Percentiles rank a stretch among this genome's conserved stretches.
Evolutionary conservation across 1,140 invertebrate species (phyloP).

Genomic region (Neodiprion lecontei): DNA sequence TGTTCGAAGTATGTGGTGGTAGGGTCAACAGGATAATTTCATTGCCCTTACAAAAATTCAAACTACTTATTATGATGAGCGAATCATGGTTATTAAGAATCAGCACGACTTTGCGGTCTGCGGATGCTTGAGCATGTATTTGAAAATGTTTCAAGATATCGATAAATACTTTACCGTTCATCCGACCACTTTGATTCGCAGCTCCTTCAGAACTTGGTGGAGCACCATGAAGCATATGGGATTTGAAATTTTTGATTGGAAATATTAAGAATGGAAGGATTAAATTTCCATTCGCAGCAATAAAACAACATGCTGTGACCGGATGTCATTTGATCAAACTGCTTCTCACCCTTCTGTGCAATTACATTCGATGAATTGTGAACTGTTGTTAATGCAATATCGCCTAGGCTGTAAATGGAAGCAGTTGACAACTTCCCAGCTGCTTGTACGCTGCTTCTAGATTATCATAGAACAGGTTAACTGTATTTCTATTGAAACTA

Average conservation of each 20-base stretch:
- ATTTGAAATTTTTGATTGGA: too few relatives aligned
- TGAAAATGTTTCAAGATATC: slow-evolving; percentile 55
- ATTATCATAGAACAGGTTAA: slow-evolving; percentile 46
- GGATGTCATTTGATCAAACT: too few relatives aligned
- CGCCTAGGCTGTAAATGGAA: slow-evolving; percentile 43
- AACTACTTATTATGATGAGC: slow-evolving; percentile 31
- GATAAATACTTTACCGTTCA: slow-evolving; percentile 49
- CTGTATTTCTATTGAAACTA: slow-evolving; percentile 51
- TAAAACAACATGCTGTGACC: too few relatives aligned
- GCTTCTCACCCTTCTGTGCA: too few relatives aligned
- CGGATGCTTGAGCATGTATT: slow-evolving; percentile 63
- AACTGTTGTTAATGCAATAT: slow-evolving; percentile 38
- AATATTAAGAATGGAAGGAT: too few relatives aligned
- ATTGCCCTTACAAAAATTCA: slow-evolving; percentile 43
- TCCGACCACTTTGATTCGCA: slow-evolving; percentile 54
- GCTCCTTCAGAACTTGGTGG: slow-evolving; percentile 44
- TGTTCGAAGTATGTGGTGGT: slow-evolving; percentile 49
- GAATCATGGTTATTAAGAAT: slow-evolving; percentile 56
- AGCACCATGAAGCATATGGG: too few relatives aligned
- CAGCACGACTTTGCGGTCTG: slow-evolving; percentile 37
- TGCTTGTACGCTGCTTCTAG: slow-evolving; percentile 37
- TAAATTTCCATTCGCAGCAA: too few relatives aligned
- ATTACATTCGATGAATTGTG: slow-evolving; percentile 7
- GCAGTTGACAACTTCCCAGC: slow-evolving; percentile 21
- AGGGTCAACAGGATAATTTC: slow-evolving; percentile 49